Percentiles rank a stretch among this genome's conserved stretches.
phyloP scores from a whole-genome alignment of 1,140 invertebrate genomes.

The Scaptomyza hsui region DNA sequence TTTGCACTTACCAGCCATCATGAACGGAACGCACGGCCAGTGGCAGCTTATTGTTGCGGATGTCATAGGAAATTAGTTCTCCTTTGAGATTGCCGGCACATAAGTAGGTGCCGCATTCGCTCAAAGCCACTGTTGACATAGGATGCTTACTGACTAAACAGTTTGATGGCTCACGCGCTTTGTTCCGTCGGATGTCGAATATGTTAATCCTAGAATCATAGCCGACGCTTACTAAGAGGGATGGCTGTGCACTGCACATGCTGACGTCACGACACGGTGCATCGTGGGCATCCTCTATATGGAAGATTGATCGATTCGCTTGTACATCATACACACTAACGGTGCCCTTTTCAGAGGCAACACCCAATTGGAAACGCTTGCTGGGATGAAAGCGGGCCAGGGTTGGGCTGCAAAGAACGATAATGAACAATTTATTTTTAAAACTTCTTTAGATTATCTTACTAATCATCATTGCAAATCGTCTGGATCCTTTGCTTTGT shows the following conservation, averaged over 20 bases:
- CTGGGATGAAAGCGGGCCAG: constrained; percentile 77
- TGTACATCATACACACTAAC: constrained; percentile 76
- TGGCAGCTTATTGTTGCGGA: constrained; percentile 64
- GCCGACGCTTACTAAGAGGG: constrained; percentile 74
- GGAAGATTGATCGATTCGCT: constrained; percentile 66
- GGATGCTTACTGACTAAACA: constrained; percentile 65
- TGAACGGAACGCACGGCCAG: constrained; percentile 61
- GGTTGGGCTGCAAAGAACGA: constrained; percentile 53
- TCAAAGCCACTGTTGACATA: constrained; percentile 67
- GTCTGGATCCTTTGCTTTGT: constrained; percentile 75
- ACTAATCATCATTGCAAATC: constrained; percentile 70
- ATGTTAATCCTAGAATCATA: constrained; percentile 82
- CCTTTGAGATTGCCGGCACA: constrained; percentile 81
- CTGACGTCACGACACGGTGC: constrained; percentile 76
- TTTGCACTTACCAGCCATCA: constrained; percentile 40
- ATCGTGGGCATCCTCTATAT: constrained; percentile 64
- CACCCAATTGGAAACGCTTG: constrained; percentile 70
- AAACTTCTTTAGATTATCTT: constrained; percentile 31
- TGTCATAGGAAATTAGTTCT: constrained; percentile 78
- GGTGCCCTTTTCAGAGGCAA: constrained; percentile 73
- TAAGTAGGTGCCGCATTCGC: constrained; percentile 76
- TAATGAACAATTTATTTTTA: too few species aligned
- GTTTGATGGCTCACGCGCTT: constrained; percentile 44
- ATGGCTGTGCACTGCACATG: constrained; percentile 63
- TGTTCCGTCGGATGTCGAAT: constrained; percentile 70